A percentile compares a stretch with the other conserved stretches of the same genome.
These are phyloP conservation scores for Morinoia aosen DNA, from an alignment of 2,888 invertebrate genomes.

Conservation along the genomic window DNA sequence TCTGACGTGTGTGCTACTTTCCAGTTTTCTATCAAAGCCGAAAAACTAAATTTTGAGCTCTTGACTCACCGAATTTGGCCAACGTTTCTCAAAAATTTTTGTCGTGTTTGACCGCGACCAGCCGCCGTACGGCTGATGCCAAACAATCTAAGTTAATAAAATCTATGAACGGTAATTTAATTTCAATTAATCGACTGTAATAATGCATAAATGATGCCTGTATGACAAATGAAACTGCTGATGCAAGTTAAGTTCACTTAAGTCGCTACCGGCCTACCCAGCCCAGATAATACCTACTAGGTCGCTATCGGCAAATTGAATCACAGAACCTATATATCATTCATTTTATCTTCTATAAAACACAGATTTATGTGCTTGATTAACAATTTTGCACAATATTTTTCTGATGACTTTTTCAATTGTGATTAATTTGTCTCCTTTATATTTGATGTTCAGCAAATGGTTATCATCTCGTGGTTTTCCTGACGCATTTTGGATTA, in stretches of 20 bases:
- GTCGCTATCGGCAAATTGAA: neutral
- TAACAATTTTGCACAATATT: neutral
- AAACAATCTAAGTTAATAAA: neutral
- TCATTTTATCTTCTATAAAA: neutral
- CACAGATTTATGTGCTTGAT: neutral
- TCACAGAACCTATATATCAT: slow-evolving; percentile 26
- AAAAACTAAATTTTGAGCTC: neutral
- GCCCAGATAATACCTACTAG: neutral
- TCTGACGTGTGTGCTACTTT: neutral
- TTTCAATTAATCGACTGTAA: neutral
- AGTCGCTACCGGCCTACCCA: neutral
- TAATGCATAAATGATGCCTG: neutral
- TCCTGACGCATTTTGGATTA: neutral
- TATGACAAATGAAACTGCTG: neutral
- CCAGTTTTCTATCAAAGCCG: neutral
- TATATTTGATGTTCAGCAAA: too few relatives aligned
- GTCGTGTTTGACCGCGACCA: neutral
- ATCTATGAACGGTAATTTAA: neutral
- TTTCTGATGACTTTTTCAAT: neutral
- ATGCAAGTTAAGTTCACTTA: neutral
- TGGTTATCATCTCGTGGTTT: neutral
- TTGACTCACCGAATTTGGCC: neutral
- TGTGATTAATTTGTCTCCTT: neutral
- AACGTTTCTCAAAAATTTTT: neutral
- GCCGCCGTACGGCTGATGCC: neutral